A percentile compares a stretch with the other conserved stretches of the same genome.
phyloP scores from a whole-genome alignment of 2,888 invertebrate genomes.

The Halictus quadricinctus region DNA sequence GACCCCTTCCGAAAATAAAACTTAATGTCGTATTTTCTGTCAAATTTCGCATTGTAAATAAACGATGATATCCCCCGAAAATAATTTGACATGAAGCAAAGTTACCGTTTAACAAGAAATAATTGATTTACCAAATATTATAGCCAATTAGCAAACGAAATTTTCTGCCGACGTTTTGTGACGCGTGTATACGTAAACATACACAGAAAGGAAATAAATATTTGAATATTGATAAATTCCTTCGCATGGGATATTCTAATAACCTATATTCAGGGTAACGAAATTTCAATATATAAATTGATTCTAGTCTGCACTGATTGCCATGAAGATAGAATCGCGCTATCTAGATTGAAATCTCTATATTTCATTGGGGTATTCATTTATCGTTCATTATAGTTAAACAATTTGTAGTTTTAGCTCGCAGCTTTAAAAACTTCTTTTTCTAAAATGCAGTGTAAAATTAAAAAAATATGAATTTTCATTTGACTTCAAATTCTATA shows the following conservation, averaged over 20 bases:
- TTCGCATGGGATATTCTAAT: not conserved
- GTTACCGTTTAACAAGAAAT: not conserved
- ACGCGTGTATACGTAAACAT: not conserved
- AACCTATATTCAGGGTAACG: not conserved
- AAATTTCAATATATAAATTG: conserved; percentile 7
- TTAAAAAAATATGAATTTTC: not conserved
- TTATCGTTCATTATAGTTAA: not conserved
- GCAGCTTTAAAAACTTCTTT: not conserved
- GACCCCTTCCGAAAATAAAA: not conserved
- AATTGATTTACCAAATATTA: not conserved
- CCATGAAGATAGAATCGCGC: not conserved
- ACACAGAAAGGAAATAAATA: not conserved
- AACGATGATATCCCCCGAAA: not conserved
- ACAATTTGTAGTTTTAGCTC: not conserved
- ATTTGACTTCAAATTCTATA: no score
- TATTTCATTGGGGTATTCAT: not conserved
- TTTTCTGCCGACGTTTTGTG: not conserved
- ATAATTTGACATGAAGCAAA: not conserved
- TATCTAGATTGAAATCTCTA: conserved; percentile 14
- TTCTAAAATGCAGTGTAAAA: not conserved
- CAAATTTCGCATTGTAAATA: not conserved
- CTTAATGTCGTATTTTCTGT: not conserved
- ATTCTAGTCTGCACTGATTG: not conserved
- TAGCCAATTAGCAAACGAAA: not conserved
- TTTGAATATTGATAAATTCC: not conserved